phyloP scores from a whole-genome alignment of 2,113 vertebrate genomes.

The Capreolus pygargus region DNA sequence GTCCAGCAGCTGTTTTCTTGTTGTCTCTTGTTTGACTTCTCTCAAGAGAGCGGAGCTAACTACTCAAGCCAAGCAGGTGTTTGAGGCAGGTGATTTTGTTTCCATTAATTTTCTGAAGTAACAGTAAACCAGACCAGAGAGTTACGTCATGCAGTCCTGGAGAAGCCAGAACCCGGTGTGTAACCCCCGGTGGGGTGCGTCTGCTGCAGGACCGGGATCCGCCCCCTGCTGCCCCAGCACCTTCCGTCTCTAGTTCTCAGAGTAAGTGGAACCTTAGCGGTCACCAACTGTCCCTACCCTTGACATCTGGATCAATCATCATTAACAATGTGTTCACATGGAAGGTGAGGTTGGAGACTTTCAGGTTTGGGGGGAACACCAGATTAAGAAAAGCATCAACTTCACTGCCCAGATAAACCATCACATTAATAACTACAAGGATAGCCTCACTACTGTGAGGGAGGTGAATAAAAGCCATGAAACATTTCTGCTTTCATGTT shows the following conservation, averaged over 20 bases:
- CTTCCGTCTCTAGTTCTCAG: not conserved
- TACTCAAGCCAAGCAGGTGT: conserved; percentile 53
- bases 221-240: not conserved
- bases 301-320: not conserved
- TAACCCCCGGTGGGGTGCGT: not conserved
- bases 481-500: not conserved
- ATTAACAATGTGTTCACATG: not conserved
- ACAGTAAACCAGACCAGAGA: not conserved
- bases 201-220: not conserved
- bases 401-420: not conserved
- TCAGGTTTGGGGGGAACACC: not conserved
- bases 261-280: not conserved
- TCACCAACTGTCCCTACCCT: not conserved
- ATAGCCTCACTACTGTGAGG: not conserved
- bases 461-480: not conserved
- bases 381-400: not conserved
- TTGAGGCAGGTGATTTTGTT: conserved; percentile 54
- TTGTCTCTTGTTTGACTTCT: conserved; percentile 53
- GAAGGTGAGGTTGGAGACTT: not conserved
- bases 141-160: not conserved
- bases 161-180: not conserved
- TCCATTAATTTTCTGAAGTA: conserved; percentile 57
- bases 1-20: conserved; percentile 48
- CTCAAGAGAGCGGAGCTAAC: conserved; percentile 35
- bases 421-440: not conserved